phyloP scores from a whole-genome alignment of 2,113 vertebrate species.

The Sylvilagus bachmani region DNA sequence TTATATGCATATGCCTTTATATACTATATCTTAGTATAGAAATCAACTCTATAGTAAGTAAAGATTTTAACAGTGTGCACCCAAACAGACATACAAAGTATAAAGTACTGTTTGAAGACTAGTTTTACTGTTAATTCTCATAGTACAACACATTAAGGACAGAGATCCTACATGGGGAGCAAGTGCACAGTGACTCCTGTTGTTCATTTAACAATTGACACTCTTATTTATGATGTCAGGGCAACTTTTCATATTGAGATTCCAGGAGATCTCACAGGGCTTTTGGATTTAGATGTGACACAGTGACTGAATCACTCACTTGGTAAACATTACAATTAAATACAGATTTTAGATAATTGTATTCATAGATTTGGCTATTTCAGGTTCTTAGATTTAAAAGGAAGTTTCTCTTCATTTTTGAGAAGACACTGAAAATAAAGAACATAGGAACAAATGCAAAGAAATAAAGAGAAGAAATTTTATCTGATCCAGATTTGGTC shows the following conservation, averaged over 20 bases:
- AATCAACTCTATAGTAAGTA: too few species aligned
- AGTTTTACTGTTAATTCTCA: too few species aligned
- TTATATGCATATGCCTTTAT: too few species aligned
- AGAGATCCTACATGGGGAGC: too few species aligned
- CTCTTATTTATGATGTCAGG: too few species aligned
- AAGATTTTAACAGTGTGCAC: too few species aligned
- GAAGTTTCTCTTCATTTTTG: background rate
- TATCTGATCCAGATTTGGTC: background rate
- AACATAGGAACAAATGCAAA: background rate
- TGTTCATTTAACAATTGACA: too few species aligned
- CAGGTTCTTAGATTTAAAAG: background rate
- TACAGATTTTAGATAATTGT: background rate
- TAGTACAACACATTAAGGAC: too few species aligned
- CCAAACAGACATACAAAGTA: too few species aligned
- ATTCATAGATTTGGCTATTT: background rate
- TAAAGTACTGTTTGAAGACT: too few species aligned
- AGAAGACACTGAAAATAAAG: background rate
- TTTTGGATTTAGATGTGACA: constrained; percentile 11
- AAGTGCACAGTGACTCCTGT: too few species aligned
- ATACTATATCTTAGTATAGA: too few species aligned
- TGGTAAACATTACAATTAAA: background rate
- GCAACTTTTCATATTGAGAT: background rate
- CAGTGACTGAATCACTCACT: background rate
- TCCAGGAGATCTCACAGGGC: background rate
- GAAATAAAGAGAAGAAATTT: background rate